Evolutionary conservation across 2,113 vertebrate genomes (phyloP).

Genomic region (Ctenomys sociabilis): DNA sequence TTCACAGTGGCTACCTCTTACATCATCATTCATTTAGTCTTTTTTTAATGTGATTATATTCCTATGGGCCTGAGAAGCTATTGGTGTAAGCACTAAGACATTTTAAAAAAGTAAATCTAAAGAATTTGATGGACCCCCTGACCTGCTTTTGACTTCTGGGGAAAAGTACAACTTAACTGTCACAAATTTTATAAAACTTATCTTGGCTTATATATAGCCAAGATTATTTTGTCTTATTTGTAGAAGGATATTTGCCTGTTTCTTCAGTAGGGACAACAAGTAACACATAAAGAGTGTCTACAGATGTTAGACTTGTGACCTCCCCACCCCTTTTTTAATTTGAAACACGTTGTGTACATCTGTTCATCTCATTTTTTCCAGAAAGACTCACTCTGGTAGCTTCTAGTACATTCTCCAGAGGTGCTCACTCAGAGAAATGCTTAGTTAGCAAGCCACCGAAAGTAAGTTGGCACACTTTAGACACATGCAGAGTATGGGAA

Average conservation of each 20-base stretch:
- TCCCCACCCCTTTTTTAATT: constrained; percentile 32
- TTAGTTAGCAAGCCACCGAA: background rate
- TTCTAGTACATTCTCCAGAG: background rate
- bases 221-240: constrained; percentile 19
- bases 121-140: constrained; percentile 48
- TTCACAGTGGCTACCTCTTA: background rate
- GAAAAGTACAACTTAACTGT: constrained; percentile 67
- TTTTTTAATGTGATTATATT: constrained; percentile 37
- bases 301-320: constrained; percentile 48
- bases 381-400: background rate
- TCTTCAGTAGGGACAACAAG: background rate
- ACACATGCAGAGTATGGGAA: constrained; percentile 23
- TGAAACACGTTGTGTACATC: background rate
- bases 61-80: constrained; percentile 17
- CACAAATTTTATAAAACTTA: constrained; percentile 24
- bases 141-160: constrained; percentile 69
- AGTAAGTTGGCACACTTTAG: background rate
- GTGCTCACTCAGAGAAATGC: background rate
- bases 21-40: constrained; percentile 55
- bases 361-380: background rate
- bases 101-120: constrained; percentile 66
- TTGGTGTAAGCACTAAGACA: constrained; percentile 19
- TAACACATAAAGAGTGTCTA: background rate
- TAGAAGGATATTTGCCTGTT: constrained; percentile 43
- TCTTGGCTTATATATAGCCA: constrained; percentile 51